phyloP scores from a whole-genome alignment of 2,888 invertebrate genomes.

The Rambutsinella grinnellia region DNA sequence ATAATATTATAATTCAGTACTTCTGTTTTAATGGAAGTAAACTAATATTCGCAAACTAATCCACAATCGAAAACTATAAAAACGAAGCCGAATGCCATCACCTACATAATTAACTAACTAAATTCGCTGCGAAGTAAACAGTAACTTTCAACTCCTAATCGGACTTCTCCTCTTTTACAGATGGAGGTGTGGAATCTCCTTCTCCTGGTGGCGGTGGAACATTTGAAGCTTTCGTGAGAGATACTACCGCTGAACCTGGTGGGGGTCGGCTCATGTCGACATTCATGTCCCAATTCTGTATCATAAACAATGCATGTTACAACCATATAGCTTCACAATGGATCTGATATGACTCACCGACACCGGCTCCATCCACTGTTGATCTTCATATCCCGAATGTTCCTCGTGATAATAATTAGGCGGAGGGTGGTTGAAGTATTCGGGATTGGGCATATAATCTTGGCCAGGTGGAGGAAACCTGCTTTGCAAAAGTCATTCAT shows the following conservation, averaged over 20 bases:
- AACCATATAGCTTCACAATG: too few species aligned
- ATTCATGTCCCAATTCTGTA: slow-evolving; percentile 72
- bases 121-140: too few species aligned
- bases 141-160: too few species aligned
- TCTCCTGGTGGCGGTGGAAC: slow-evolving; percentile 66
- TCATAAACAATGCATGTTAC: slow-evolving; percentile 69
- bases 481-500: too few species aligned
- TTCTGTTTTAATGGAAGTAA: too few species aligned
- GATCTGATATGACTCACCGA: too few species aligned
- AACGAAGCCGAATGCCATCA: neutral
- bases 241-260: slow-evolving; percentile 66
- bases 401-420: slow-evolving; percentile 53
- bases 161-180: slow-evolving; percentile 36
- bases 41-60: too few species aligned
- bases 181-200: slow-evolving; percentile 45
- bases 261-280: slow-evolving; percentile 71
- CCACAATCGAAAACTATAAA: too few species aligned
- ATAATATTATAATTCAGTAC: too few species aligned
- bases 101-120: neutral
- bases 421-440: slow-evolving; percentile 62
- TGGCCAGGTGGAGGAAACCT: slow-evolving; percentile 60
- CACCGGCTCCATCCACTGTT: slow-evolving; percentile 76
- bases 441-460: slow-evolving; percentile 61
- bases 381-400: slow-evolving; percentile 73
- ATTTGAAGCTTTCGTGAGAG: slow-evolving; percentile 63